Conservation (phyloP, 2,888 invertebrate genomes). For the Lochmaea capreae region DNA sequence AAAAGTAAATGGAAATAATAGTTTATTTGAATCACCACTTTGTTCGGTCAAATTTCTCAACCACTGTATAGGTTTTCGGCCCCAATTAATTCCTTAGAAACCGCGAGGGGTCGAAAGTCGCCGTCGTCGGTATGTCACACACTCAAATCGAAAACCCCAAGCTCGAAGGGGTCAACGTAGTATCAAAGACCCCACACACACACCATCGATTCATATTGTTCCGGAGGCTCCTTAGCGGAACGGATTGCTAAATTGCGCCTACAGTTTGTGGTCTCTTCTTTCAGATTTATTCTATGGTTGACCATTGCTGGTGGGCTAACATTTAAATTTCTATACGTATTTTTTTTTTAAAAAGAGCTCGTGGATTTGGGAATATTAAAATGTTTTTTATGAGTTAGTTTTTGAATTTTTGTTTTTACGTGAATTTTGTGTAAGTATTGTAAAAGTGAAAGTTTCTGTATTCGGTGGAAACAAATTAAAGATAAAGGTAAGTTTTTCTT, state of each 20-base stretch:
- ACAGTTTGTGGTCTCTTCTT: constrained; percentile 13
- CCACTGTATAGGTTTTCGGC: background rate
- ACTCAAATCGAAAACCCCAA: constrained; percentile 28
- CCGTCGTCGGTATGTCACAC: constrained; percentile 17
- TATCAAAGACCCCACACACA: constrained; percentile 42
- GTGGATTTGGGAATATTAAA: background rate
- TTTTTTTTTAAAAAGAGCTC: background rate
- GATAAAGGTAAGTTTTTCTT: background rate
- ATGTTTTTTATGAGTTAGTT: background rate
- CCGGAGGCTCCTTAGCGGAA: constrained; percentile 49
- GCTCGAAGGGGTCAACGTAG: constrained; percentile 48
- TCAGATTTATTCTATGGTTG: constrained; percentile 24
- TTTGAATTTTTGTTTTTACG: background rate
- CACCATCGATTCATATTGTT: constrained; percentile 48
- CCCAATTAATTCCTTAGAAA: constrained; percentile 25
- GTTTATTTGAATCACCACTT: no score
- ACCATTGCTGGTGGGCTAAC: constrained; percentile 5
- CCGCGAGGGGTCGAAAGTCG: constrained; percentile 28
- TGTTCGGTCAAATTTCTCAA: no score
- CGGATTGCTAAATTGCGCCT: constrained; percentile 33
- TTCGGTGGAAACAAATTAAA: background rate
- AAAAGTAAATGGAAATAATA: no score
- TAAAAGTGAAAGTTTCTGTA: constrained; percentile 1
- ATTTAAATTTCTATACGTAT: background rate
- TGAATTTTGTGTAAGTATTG: background rate